Evolutionary conservation across 2,888 invertebrate species (phyloP), one percentile per base, ranked within the genome.

Genomic region (Hemicrepidius hirtus): DNA sequence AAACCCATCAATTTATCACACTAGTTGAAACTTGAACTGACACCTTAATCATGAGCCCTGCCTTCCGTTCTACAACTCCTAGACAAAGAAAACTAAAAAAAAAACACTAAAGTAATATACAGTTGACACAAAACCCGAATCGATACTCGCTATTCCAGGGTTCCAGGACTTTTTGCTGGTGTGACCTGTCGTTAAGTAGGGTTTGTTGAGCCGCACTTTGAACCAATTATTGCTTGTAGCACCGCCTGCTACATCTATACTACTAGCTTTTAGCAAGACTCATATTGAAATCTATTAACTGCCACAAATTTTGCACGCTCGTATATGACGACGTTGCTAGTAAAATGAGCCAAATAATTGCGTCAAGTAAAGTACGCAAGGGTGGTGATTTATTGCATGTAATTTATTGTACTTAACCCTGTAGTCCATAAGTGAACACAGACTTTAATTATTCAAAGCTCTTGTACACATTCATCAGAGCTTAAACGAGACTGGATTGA

Each of bases 121-220:
- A 57, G 57, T 57, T 57, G 35, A 35, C 57, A 12, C 16, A 32
- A 55, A 28, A 12, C 20, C 37, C 37, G 16, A 57, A 57, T 57
- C 57, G 57, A 57, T 57, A 57, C 37, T 57, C 57, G 16, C 37
- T 9, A 37, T 13, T 57, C 16, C 37, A 37, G 57, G 32, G 37
- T 4, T 18, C 28, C 18, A 35, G 37, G 18, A 57, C 57, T 44
- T 44, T 62, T 62, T 62, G 44, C 28, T 44, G 13, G 18, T 37
- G 35, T 41, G 46, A 62, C 62, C 62, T 41, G 62, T 62, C 62
- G 46, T 62, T 62, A 62, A 62, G 62, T 46, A 62, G 44, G 62
- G 62, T 62, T 28, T 62, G 62, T 62, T 46, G 62, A 62, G 46
- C 62, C 44, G 44, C 46, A 62, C 62, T 62, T 62, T 62, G 62